Percentiles rank a stretch among this genome's conserved stretches.
phyloP scores from a whole-genome alignment of 2,113 vertebrate genomes.

The Chaetura pelagica region DNA sequence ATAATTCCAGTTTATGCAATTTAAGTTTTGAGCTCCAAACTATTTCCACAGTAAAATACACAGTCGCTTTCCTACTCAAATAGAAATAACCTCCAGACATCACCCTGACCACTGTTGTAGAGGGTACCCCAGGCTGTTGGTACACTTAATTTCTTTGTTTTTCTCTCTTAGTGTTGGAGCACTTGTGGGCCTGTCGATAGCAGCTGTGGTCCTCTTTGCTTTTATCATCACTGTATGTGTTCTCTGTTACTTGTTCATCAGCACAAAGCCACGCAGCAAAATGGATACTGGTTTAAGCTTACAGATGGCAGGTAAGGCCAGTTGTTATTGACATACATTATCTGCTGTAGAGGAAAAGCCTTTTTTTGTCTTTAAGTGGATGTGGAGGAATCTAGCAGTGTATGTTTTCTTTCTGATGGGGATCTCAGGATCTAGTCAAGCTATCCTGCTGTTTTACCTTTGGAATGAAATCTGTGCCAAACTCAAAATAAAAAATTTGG shows the following conservation, averaged over 20 bases:
- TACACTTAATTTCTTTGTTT: constrained; percentile 12
- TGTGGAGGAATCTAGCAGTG: background rate
- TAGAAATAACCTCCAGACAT: background rate
- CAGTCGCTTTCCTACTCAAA: background rate
- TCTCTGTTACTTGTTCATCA: constrained; percentile 93
- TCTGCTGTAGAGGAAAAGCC: background rate
- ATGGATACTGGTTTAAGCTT: constrained; percentile 88
- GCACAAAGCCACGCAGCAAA: constrained; percentile 85
- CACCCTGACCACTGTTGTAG: background rate
- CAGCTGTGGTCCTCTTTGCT: constrained; percentile 89
- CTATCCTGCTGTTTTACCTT: background rate
- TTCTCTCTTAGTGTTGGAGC: constrained; percentile 84
- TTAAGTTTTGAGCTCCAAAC: background rate
- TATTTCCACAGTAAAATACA: background rate
- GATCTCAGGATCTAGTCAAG: background rate
- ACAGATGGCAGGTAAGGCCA: constrained; percentile 80
- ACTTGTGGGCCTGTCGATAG: constrained; percentile 89
- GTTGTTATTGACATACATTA: background rate
- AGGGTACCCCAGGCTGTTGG: background rate
- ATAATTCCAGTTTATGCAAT: background rate
- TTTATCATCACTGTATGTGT: constrained; percentile 91
- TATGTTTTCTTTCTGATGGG: background rate
- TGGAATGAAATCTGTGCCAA: background rate
- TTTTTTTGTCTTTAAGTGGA: background rate
- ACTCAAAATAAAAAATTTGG: background rate